Evolutionary conservation across 2,113 vertebrate species (phyloP).

Genomic region (Eulemur macaco): DNA sequence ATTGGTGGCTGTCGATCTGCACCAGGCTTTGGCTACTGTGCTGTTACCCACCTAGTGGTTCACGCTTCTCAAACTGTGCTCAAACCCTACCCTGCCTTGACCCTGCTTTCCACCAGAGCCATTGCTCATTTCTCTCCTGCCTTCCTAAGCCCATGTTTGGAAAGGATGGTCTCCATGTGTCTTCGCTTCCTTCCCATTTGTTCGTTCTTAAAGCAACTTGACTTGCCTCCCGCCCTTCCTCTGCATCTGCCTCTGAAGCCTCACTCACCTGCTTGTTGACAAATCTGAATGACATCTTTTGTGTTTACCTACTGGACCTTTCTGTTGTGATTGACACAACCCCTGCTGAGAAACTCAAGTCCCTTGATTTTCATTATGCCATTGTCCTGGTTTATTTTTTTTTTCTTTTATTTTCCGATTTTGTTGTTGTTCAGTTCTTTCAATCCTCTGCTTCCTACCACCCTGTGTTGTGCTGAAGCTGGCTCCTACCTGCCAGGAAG

Average conservation of each 20-base stretch:
- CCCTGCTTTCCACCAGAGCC: no score
- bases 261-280: neutral
- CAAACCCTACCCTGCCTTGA: neutral
- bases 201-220: neutral
- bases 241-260: neutral
- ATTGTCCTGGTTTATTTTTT: neutral
- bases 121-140: neutral
- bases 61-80: neutral
- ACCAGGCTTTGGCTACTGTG: neutral
- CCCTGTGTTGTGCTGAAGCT: neutral
- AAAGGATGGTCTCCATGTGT: neutral
- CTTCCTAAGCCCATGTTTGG: neutral
- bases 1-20: fast-evolving
- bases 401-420: neutral
- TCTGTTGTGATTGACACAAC: neutral
- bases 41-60: neutral
- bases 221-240: neutral
- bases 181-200: neutral
- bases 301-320: neutral
- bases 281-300: neutral
- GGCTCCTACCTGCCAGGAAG: neutral
- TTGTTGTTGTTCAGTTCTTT: neutral
- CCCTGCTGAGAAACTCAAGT: neutral
- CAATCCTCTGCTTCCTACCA: neutral
- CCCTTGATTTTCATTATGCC: neutral